phyloP scores from a whole-genome alignment of 2,797 vertebrate species.

The Hephaestus fuliginosus region DNA sequence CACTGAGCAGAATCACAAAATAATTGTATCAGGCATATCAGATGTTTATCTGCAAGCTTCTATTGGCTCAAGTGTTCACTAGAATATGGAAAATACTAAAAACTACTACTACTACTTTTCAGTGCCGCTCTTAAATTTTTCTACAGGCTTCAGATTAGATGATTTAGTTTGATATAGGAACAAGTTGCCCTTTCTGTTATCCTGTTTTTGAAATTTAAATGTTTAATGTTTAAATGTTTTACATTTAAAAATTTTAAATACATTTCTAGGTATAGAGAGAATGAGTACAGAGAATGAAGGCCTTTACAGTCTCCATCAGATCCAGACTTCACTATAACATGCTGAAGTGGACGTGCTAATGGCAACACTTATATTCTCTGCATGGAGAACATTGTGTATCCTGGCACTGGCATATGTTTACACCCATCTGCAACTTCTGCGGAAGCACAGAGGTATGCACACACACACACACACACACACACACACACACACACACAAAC shows the following conservation, averaged over 20 bases:
- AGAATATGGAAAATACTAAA: background rate
- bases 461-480: background rate
- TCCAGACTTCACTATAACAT: background rate
- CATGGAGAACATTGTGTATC: conserved; percentile 45
- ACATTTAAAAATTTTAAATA: background rate
- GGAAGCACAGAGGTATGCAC: background rate
- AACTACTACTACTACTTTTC: background rate
- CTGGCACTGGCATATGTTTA: conserved; percentile 14
- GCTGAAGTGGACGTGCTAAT: background rate
- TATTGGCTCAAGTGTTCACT: background rate
- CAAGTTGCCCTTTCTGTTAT: background rate
- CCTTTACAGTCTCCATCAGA: background rate
- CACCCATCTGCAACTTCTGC: background rate
- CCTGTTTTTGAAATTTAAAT: too few species aligned
- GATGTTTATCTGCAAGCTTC: background rate
- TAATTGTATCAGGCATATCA: background rate
- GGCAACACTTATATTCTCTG: conserved; percentile 27
- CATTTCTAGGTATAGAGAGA: background rate
- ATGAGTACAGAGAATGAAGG: background rate
- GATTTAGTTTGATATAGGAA: background rate
- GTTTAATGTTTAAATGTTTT: background rate
- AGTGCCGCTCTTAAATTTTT: background rate
- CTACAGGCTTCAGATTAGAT: background rate
- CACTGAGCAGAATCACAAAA: background rate
- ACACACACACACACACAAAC: conserved; percentile 1